phyloP scores from a whole-genome alignment of 1,140 invertebrate species.

The Potamilus streckersoni region DNA sequence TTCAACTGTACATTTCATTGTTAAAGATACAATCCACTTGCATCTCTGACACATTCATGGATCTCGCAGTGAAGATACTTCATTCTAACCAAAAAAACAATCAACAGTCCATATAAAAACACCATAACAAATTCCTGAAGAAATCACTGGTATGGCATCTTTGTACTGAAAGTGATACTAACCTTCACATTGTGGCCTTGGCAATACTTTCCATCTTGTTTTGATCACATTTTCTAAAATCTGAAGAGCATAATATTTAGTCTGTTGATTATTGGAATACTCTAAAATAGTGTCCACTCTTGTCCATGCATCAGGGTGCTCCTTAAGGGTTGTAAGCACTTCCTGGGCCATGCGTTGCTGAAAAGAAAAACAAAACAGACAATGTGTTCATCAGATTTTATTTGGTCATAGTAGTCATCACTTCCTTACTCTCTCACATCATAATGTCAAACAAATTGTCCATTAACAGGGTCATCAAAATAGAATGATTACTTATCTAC shows the following conservation, averaged over 20 bases:
- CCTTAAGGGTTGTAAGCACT: constrained; percentile 93
- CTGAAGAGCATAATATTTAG: constrained; percentile 99
- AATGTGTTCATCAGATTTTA: neutral
- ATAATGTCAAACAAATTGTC: neutral
- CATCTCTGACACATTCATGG: too few relatives aligned
- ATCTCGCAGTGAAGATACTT: too few relatives aligned
- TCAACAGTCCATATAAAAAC: too few relatives aligned
- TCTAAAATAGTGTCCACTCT: constrained; percentile 98
- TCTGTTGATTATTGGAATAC: constrained; percentile 94
- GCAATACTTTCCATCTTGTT: constrained; percentile 98
- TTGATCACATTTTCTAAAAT: constrained; percentile 99
- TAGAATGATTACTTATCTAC: neutral
- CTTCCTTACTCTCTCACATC: too few relatives aligned
- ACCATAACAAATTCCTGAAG: neutral
- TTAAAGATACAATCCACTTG: too few relatives aligned
- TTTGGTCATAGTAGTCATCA: neutral
- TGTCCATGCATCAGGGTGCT: constrained; percentile 99
- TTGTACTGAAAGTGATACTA: constrained; percentile 16
- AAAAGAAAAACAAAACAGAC: constrained; percentile 37
- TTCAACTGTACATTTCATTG: too few relatives aligned
- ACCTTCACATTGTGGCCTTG: constrained; percentile 98
- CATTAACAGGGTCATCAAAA: neutral
- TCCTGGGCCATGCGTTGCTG: constrained; percentile 94
- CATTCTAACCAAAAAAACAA: too few relatives aligned
- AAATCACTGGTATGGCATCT: neutral